A percentile compares a stretch with the other conserved stretches of the same genome.
These are phyloP conservation scores for Polypterus bichir DNA, from an alignment of 2,113 vertebrate species.

Conservation along the genomic window DNA sequence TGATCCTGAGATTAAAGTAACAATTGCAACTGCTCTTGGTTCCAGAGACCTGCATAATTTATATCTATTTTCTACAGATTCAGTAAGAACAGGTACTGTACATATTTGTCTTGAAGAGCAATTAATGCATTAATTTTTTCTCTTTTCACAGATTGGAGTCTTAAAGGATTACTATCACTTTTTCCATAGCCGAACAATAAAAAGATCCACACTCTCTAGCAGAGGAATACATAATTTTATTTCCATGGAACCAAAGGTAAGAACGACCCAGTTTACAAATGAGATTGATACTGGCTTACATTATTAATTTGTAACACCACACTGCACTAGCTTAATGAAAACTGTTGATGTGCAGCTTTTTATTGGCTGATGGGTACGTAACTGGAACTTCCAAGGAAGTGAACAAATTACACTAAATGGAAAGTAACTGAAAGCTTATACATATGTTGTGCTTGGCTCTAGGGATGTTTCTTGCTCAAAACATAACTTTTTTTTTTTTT, in stretches of 20 bases:
- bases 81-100: no score
- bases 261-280: slow-evolving; percentile 33
- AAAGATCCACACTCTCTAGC: slow-evolving; percentile 86
- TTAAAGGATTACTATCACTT: slow-evolving; percentile 96
- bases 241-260: slow-evolving; percentile 98
- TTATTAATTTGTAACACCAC: slow-evolving; percentile 59
- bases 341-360: slow-evolving; percentile 30
- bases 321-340: slow-evolving; percentile 33
- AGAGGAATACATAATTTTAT: slow-evolving; percentile 94
- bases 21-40: no score
- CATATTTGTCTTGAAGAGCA: no score
- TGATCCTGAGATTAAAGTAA: no score
- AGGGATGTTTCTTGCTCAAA: not conserved
- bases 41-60: no score
- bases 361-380: slow-evolving; percentile 15
- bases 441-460: not conserved
- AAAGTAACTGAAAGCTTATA: no score
- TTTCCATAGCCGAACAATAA: slow-evolving; percentile 95
- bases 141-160: slow-evolving; percentile 74
- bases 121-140: slow-evolving; percentile 3
- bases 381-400: slow-evolving; percentile 23
- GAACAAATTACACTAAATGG: no score
- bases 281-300: slow-evolving; percentile 40
- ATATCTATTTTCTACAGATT: no score
- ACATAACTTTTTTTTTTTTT: no score